A percentile compares a stretch with the other conserved stretches of the same genome.
Evolutionary conservation across 2,797 vertebrate species (phyloP).

Genomic region (Columba guinea): DNA sequence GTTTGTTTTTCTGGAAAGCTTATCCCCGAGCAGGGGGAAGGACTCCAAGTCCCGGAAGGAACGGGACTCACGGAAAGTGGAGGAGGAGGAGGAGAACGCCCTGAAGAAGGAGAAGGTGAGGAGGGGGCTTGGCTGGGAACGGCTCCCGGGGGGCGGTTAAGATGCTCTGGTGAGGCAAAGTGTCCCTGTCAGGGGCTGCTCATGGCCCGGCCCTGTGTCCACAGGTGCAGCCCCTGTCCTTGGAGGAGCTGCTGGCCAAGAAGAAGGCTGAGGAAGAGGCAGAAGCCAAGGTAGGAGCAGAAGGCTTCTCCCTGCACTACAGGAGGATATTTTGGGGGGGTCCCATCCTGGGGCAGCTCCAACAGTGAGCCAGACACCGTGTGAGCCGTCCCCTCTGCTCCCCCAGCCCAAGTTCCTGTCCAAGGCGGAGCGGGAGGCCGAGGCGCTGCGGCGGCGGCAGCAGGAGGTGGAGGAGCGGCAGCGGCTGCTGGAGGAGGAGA

Average conservation of each 20-base stretch:
- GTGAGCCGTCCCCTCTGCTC: neutral
- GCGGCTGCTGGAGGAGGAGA: slow-evolving; percentile 88
- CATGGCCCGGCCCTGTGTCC: neutral
- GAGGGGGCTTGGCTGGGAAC: neutral
- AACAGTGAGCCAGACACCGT: fast-evolving
- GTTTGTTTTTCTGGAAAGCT: slow-evolving; percentile 72
- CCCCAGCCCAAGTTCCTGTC: slow-evolving; percentile 95
- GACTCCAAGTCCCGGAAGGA: slow-evolving; percentile 88
- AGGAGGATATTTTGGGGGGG: fast-evolving
- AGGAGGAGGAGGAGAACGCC: slow-evolving; percentile 88
- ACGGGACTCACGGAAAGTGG: slow-evolving; percentile 84
- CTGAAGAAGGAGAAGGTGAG: slow-evolving; percentile 92
- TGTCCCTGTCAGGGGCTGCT: neutral
- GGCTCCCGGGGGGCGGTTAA: neutral
- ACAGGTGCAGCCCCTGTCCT: slow-evolving; percentile 90
- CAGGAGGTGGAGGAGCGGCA: slow-evolving; percentile 88
- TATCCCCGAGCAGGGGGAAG: slow-evolving; percentile 87
- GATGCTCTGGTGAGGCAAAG: too few species aligned
- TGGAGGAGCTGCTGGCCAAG: slow-evolving; percentile 96
- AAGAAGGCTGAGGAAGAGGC: slow-evolving; percentile 98
- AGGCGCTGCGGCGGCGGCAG: slow-evolving; percentile 90
- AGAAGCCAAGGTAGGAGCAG: slow-evolving; percentile 87
- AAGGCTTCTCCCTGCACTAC: fast-evolving
- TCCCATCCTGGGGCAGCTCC: neutral
- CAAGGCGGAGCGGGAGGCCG: slow-evolving; percentile 91